Evolutionary conservation across 30 jellyfish, hydroid and myxozoan species (phyloP), one percentile per base, ranked within the genome.

Genomic region (Aurelia sp.): DNA sequence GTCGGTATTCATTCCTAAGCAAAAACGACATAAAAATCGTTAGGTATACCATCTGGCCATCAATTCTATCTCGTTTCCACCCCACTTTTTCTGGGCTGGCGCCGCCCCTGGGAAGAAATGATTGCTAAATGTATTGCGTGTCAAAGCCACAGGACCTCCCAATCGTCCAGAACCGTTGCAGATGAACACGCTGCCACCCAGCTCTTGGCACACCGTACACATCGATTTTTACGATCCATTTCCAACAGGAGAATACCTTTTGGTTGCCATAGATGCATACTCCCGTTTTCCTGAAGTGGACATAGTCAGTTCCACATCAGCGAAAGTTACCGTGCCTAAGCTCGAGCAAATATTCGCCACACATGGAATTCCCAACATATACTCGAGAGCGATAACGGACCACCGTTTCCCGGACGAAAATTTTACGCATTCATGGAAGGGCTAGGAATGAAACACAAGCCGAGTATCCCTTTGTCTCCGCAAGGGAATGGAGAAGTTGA

Each of bases 231-330:
- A 11, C 35, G 89, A 81, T 58, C 82, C 89, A 31, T 63, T 78
- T 9, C 82, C 83, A 20, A 11, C 73, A 16, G 75, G 72, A 8
- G 70, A 80, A 24, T 51, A 10, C 8, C 8, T 80, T n/a, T n/a
- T n/a, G n/a, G n/a, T n/a, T n/a, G n/a, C n/a, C n/a, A n/a, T n/a
- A n/a, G n/a, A n/a, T n/a, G 33, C 69, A 15, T 80, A 65, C 30
- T 63, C 90, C 15, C 35, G 90, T 15, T 61, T 33, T 53, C 96
- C 88, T 18, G 92, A 59, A 35, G 93, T 88, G 3, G 96, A 78
- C 57, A 61, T 88, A 40, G 82, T 67, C 8, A n/a, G n/a, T n/a
- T n/a, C n/a, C n/a, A n/a, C n/a, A n/a, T n/a, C n/a, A n/a, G n/a
- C n/a, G n/a, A n/a, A 60, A 21, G 71, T 77, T 4, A 63, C 58